Conservation (phyloP, 1,140 invertebrate genomes). For the Mercenaria mercenaria region DNA sequence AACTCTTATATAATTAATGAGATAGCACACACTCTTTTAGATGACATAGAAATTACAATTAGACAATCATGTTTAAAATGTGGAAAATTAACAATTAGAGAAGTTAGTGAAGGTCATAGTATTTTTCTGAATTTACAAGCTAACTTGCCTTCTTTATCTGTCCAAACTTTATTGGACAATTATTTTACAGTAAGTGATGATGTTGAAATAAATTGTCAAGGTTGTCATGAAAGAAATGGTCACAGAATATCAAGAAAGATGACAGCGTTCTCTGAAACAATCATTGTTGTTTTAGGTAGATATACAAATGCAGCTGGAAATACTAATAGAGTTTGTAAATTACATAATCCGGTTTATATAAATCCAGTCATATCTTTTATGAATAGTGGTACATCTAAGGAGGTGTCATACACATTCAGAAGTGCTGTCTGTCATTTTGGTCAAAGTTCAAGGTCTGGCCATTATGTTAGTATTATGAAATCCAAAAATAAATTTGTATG, state of each 20-base stretch:
- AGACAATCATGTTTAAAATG: no score
- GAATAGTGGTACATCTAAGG: no score
- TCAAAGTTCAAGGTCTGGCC: not conserved
- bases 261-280: not conserved
- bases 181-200: not conserved
- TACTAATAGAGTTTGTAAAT: not conserved
- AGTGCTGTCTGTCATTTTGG: constrained; percentile 7
- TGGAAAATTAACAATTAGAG: no score
- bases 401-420: not conserved
- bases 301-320: not conserved
- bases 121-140: not conserved
- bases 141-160: no score
- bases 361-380: not conserved
- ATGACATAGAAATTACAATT: no score
- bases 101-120: not conserved
- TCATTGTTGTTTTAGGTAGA: not conserved
- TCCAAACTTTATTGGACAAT: not conserved
- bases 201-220: not conserved
- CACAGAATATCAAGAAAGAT: not conserved
- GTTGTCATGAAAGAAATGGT: not conserved
- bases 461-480: not conserved
- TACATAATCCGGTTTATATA: not conserved
- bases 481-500: not conserved
- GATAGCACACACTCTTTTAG: no score
- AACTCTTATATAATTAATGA: no score